phyloP scores from a whole-genome alignment of 2,797 vertebrate genomes.

The Tangara arthus region DNA sequence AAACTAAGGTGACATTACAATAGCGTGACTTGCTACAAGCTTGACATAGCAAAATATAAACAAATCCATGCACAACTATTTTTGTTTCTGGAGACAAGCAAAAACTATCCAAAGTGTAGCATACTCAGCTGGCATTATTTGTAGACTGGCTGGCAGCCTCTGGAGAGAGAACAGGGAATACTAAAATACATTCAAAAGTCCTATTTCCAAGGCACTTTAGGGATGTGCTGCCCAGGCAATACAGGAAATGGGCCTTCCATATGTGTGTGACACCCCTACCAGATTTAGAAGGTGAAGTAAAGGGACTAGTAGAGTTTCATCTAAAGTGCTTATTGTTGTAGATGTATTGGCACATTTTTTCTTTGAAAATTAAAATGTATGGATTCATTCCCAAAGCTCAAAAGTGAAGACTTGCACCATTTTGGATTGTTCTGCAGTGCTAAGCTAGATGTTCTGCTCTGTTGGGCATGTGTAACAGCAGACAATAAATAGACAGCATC shows the following conservation, averaged over 20 bases:
- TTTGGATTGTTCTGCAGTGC: neutral
- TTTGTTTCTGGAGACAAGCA: neutral
- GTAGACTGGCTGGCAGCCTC: slow-evolving; percentile 15
- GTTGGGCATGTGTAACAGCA: neutral
- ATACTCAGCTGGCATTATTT: neutral
- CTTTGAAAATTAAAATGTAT: neutral
- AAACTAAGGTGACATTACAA: neutral
- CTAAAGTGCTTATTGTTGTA: neutral
- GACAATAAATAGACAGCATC: neutral
- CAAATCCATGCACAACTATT: neutral
- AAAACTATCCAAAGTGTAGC: neutral
- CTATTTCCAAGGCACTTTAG: neutral
- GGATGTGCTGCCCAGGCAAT: neutral
- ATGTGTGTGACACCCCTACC: neutral
- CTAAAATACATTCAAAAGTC: neutral
- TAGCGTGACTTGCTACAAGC: neutral
- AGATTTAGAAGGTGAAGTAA: neutral
- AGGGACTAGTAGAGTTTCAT: neutral
- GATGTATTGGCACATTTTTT: neutral
- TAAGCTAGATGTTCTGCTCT: neutral
- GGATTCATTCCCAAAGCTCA: neutral
- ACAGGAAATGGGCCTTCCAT: neutral
- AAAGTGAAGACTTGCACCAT: neutral
- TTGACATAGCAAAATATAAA: neutral
- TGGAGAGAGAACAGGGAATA: neutral